These are phyloP conservation scores for Polyergus mexicanus DNA, from an alignment of 1,140 invertebrate genomes.

Conservation along the genomic window DNA sequence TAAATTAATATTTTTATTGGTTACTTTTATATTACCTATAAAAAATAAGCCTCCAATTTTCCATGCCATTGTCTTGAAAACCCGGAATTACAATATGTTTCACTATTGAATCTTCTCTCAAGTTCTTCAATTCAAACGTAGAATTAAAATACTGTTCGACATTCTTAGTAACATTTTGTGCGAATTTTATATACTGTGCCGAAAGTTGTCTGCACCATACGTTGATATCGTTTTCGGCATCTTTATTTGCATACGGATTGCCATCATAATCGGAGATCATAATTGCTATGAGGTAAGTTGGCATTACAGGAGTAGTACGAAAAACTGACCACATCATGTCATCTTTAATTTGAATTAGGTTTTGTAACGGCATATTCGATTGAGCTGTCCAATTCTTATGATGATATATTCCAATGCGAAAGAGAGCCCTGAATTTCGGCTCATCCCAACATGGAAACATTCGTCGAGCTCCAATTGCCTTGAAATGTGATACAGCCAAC, in stretches of 20 bases:
- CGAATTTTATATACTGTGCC: background rate
- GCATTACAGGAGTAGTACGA: background rate
- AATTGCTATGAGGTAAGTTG: background rate
- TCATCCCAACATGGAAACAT: conserved; percentile 5
- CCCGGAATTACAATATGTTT: background rate
- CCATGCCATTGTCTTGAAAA: background rate
- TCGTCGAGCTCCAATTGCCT: background rate
- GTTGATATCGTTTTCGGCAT: background rate
- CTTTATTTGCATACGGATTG: background rate
- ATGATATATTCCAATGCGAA: background rate
- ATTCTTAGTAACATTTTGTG: background rate
- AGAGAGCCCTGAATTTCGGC: background rate
- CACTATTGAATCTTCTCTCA: background rate
- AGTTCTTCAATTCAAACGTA: no score
- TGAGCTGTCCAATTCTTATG: background rate
- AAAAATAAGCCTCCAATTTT: background rate
- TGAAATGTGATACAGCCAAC: background rate
- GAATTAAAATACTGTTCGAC: background rate
- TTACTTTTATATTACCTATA: conserved; percentile 1
- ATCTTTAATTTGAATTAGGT: background rate
- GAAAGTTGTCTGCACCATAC: background rate
- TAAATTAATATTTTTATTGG: background rate
- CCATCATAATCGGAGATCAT: background rate
- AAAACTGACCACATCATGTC: background rate
- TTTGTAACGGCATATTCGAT: background rate